Evolutionary conservation across 2,888 invertebrate species (phyloP).

Genomic region (Andricus curvator): DNA sequence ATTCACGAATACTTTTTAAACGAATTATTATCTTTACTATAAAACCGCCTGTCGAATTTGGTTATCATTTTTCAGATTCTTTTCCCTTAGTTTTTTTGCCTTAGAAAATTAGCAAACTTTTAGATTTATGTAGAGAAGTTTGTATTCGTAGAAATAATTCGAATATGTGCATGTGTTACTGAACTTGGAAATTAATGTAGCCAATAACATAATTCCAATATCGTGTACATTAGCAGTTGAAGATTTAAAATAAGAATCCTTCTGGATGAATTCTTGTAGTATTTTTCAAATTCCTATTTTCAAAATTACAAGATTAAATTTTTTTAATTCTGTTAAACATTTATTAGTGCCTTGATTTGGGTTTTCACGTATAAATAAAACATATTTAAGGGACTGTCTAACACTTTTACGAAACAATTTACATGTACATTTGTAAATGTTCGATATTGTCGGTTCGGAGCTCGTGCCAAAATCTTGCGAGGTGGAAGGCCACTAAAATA

Average conservation of each 20-base stretch:
- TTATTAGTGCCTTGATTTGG: neutral
- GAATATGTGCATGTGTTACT: neutral
- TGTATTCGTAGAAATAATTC: neutral
- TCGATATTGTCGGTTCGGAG: neutral
- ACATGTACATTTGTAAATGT: constrained; percentile 5
- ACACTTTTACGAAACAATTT: constrained; percentile 10
- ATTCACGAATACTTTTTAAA: constrained; percentile 6
- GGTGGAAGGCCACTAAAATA: constrained; percentile 30
- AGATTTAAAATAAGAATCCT: too few relatives aligned
- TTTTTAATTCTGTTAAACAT: neutral
- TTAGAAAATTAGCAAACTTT: neutral
- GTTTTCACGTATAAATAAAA: neutral
- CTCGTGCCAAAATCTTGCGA: constrained; percentile 16
- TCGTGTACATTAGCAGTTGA: too few relatives aligned
- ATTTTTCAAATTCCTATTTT: too few relatives aligned
- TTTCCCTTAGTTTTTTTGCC: neutral
- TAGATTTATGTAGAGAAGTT: neutral
- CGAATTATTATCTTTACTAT: neutral
- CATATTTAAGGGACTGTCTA: neutral
- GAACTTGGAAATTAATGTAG: neutral
- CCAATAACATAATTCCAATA: too few relatives aligned
- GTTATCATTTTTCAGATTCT: neutral
- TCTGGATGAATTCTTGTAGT: too few relatives aligned
- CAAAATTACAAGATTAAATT: neutral
- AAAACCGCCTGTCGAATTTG: neutral